Conservation (phyloP, 92 coral and sea anemone species). For the Hydrozoanthus gracilis region DNA sequence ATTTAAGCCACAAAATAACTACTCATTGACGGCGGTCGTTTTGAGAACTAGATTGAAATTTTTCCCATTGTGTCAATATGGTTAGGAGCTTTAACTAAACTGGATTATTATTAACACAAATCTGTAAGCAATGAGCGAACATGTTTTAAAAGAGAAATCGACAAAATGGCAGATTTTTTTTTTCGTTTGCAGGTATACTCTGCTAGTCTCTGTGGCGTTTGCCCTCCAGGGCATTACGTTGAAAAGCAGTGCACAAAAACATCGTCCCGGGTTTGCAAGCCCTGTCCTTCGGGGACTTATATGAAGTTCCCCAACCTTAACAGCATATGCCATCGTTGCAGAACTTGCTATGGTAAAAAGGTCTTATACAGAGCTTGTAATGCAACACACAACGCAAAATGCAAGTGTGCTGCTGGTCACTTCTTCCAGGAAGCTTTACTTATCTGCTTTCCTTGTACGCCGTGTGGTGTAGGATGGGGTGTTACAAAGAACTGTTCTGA, state of each 20-base stretch:
- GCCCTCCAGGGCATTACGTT: constrained; percentile 20
- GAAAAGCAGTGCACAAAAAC: background rate
- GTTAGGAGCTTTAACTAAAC: too few species aligned
- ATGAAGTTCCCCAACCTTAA: background rate
- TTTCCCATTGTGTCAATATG: too few species aligned
- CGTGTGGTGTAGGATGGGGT: constrained; percentile 66
- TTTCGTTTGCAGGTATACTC: background rate
- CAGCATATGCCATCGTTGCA: constrained; percentile 47
- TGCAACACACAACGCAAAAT: constrained; percentile 52
- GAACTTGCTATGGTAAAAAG: constrained; percentile 33
- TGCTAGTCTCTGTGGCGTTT: constrained; percentile 38
- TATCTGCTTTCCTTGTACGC: constrained; percentile 57
- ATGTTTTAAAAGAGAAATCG: too few species aligned
- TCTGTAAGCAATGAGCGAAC: background rate
- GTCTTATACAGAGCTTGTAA: constrained; percentile 36
- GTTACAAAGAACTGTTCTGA: constrained; percentile 41
- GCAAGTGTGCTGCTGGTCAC: constrained; percentile 51
- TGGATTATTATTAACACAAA: background rate
- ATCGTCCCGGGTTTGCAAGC: background rate
- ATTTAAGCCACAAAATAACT: too few species aligned
- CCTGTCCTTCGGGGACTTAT: background rate
- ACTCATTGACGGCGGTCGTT: too few species aligned
- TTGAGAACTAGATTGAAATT: too few species aligned
- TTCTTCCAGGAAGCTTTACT: constrained; percentile 30
- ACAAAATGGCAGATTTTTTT: background rate